Evolutionary conservation across 2,888 invertebrate genomes (phyloP).

Genomic region (Pachycephus smyrnensis): DNA sequence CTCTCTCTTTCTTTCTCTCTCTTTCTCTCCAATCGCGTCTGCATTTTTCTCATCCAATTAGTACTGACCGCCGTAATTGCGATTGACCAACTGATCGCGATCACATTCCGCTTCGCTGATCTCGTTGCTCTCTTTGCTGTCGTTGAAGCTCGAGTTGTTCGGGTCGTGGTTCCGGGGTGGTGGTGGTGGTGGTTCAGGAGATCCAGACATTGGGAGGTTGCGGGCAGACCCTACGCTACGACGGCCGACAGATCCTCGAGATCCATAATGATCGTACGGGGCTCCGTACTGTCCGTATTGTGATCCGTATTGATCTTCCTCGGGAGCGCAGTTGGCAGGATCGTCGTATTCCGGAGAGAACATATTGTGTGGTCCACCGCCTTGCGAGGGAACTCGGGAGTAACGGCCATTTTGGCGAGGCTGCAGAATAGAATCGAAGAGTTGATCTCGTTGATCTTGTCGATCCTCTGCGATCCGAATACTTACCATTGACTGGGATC

Average conservation of each 20-base stretch:
- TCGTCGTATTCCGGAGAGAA: constrained; percentile 89
- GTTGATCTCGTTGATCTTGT: background rate
- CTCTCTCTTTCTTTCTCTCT: too few species aligned
- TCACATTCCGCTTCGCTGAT: constrained; percentile 95
- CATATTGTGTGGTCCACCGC: constrained; percentile 72
- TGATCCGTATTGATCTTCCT: constrained; percentile 92
- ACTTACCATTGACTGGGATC: constrained; percentile 88
- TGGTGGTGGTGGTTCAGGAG: constrained; percentile 77
- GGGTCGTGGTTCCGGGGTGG: constrained; percentile 87
- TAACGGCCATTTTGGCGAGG: constrained; percentile 81
- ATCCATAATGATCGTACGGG: constrained; percentile 91
- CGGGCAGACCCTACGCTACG: constrained; percentile 73
- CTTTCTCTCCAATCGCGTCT: too few species aligned
- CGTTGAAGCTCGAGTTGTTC: constrained; percentile 85
- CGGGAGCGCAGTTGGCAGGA: constrained; percentile 91
- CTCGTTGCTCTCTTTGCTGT: constrained; percentile 94
- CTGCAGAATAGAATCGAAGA: constrained; percentile 41
- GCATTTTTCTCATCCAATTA: constrained; percentile 18
- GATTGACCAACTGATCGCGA: constrained; percentile 81
- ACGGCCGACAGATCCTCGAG: constrained; percentile 81
- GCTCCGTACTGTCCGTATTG: constrained; percentile 86
- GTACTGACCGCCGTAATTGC: constrained; percentile 86
- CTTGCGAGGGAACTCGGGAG: constrained; percentile 79
- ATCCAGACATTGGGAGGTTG: constrained; percentile 71
- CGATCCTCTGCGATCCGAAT: background rate